These are phyloP conservation scores for Cyanocitta stelleri DNA, from an alignment of 2,113 vertebrate genomes.

Conservation along the genomic window DNA sequence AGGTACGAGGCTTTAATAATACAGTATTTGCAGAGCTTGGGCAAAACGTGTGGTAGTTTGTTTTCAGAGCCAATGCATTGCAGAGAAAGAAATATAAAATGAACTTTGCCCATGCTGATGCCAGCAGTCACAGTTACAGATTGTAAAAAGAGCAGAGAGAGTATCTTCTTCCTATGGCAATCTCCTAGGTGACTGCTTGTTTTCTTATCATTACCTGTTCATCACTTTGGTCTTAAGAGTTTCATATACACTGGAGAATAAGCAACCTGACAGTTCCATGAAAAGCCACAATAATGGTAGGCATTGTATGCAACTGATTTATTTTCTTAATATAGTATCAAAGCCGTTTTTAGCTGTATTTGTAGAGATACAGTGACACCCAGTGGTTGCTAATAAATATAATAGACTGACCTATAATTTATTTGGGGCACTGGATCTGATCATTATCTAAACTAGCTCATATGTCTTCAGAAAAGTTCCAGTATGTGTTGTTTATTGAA, in stretches of 20 bases:
- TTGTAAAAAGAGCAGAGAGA: neutral
- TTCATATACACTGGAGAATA: neutral
- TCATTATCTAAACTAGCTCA: neutral
- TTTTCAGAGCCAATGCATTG: neutral
- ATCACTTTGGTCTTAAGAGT: fast-evolving
- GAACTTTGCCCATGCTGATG: neutral
- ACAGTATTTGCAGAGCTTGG: neutral
- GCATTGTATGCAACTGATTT: neutral
- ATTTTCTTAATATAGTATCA: neutral
- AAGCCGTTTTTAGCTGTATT: neutral
- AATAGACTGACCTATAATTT: neutral
- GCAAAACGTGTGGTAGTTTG: neutral
- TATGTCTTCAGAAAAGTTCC: neutral
- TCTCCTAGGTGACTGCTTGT: neutral
- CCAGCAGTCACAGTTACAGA: neutral
- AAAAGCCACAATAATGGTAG: neutral
- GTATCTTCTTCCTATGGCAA: neutral
- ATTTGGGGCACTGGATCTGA: neutral
- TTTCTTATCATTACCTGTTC: neutral
- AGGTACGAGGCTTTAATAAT: neutral
- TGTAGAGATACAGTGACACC: slow-evolving; percentile 30
- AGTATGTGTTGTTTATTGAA: neutral
- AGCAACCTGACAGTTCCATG: neutral
- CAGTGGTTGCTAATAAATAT: neutral
- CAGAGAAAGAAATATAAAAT: neutral